Conservation (phyloP, 1,140 invertebrate genomes). For the Brachionus rubens region DNA sequence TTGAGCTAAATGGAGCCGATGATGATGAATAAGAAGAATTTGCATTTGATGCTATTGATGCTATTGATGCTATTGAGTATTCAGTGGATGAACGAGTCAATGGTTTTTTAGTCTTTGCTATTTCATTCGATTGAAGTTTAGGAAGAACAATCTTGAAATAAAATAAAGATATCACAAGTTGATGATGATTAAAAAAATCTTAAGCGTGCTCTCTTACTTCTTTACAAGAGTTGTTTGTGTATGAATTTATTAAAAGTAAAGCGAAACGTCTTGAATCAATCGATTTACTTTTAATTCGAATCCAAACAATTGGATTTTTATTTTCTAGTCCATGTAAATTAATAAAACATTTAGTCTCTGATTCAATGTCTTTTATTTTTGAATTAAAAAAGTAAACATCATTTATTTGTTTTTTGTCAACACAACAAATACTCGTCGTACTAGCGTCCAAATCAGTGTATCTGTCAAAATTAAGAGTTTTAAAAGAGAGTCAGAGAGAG, state of each 20-base stretch:
- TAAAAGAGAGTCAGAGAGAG: background rate
- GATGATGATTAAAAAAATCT: background rate
- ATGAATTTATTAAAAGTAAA: slow-evolving; percentile 19
- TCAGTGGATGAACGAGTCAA: slow-evolving; percentile 18
- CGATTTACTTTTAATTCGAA: slow-evolving; percentile 10
- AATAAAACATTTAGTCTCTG: slow-evolving; percentile 7
- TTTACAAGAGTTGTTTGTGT: slow-evolving; percentile 17
- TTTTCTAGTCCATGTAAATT: background rate
- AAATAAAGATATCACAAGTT: too few relatives aligned
- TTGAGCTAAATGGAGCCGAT: slow-evolving; percentile 10
- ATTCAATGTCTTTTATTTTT: background rate
- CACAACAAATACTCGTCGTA: slow-evolving; percentile 11
- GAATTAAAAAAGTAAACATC: background rate
- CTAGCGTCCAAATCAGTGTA: background rate
- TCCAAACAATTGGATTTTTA: slow-evolving; percentile 32
- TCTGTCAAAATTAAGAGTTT: background rate
- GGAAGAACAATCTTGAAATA: slow-evolving; percentile 13
- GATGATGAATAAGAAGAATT: too few relatives aligned
- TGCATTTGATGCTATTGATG: background rate
- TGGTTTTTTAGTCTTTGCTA: background rate
- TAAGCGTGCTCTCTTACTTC: background rate
- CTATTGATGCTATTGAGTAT: background rate
- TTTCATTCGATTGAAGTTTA: background rate
- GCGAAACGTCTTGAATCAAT: background rate
- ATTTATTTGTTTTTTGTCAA: background rate